Conservation (phyloP, 2,888 invertebrate species). For the Chrysodeixis includens region DNA sequence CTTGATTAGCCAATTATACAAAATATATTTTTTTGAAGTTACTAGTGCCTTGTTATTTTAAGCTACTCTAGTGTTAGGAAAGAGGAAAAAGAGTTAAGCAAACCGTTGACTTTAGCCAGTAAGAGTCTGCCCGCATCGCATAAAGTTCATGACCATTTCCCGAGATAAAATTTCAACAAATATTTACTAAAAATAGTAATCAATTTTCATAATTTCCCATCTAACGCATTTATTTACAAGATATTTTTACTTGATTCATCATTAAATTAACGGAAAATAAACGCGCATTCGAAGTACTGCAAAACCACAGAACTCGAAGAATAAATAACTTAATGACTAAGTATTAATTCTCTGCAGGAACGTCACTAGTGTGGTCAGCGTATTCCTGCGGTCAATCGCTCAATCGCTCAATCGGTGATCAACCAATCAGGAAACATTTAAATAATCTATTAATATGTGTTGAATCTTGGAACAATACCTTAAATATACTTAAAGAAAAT, state of each 20-base stretch:
- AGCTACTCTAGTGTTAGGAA: too few relatives aligned
- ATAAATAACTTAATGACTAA: conserved; percentile 46
- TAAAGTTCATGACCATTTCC: too few relatives aligned
- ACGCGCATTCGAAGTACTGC: background rate
- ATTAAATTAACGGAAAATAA: conserved; percentile 20
- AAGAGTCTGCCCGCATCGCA: too few relatives aligned
- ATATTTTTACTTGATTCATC: conserved; percentile 2
- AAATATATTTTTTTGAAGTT: too few relatives aligned
- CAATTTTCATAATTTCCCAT: too few relatives aligned
- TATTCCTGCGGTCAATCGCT: conserved; percentile 29
- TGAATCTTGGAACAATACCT: conserved; percentile 9
- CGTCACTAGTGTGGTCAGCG: conserved; percentile 28
- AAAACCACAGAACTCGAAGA: conserved; percentile 34
- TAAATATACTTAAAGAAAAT: background rate
- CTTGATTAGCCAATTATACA: too few relatives aligned
- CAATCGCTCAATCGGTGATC: conserved; percentile 14
- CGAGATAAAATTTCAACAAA: too few relatives aligned
- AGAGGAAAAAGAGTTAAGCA: too few relatives aligned
- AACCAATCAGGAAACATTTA: conserved; percentile 28
- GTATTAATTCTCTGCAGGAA: conserved; percentile 30
- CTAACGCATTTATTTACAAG: too few relatives aligned
- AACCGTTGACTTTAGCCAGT: too few relatives aligned
- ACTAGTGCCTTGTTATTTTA: too few relatives aligned
- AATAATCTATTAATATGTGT: conserved; percentile 12
- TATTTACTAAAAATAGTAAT: too few relatives aligned